phyloP scores from a whole-genome alignment of 2,888 invertebrate genomes.

The Oscheius sp. region DNA sequence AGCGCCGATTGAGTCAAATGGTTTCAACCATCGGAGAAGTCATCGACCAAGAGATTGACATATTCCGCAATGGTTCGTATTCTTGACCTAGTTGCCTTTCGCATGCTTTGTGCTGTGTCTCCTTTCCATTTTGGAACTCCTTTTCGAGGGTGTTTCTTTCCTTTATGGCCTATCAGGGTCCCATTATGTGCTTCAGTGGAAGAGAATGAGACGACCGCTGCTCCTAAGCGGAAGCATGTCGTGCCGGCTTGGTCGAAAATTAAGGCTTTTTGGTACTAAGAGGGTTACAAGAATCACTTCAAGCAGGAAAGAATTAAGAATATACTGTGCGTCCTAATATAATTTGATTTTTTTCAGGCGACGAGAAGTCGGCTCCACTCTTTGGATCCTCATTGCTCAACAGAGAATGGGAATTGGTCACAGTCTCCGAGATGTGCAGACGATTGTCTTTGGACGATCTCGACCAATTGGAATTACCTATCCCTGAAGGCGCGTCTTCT shows the following conservation, averaged over 20 bases:
- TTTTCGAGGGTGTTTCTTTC: conserved; percentile 12
- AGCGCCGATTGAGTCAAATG: conserved; percentile 58
- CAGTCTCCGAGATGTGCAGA: conserved; percentile 74
- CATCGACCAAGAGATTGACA: conserved; percentile 47
- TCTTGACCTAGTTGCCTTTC: not conserved
- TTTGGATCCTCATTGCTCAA: conserved; percentile 66
- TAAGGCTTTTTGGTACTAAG: not conserved
- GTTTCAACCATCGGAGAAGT: conserved; percentile 58
- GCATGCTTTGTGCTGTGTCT: not conserved
- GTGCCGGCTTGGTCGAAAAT: conserved; percentile 13
- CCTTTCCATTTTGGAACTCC: not conserved
- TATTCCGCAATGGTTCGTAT: conserved; percentile 24
- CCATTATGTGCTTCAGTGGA: conserved; percentile 12
- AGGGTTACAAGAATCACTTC: not conserved
- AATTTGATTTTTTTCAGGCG: conserved; percentile 55
- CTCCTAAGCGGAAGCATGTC: conserved; percentile 18
- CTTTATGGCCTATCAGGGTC: conserved; percentile 5
- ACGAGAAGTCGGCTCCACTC: conserved; percentile 51
- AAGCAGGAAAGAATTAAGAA: not conserved
- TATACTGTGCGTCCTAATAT: not conserved
- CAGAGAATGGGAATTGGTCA: conserved; percentile 75
- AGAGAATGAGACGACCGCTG: conserved; percentile 8
- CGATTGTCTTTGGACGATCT: conserved; percentile 74
- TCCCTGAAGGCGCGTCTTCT: conserved; percentile 68
- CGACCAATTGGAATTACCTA: conserved; percentile 68